Evolutionary conservation across 2,888 invertebrate species (phyloP).

Genomic region (Zygothrica quintamaculata): DNA sequence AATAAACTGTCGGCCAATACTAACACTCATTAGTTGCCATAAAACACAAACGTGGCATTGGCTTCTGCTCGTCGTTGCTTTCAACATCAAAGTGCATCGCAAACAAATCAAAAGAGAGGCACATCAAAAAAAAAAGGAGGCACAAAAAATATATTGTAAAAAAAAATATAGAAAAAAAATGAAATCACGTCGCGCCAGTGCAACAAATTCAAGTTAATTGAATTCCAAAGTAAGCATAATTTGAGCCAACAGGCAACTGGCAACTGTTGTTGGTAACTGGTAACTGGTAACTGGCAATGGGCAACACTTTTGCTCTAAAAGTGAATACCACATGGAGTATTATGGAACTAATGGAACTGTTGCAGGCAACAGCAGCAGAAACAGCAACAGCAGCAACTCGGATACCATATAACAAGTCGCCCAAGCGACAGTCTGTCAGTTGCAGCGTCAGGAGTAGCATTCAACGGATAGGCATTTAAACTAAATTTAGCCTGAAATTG

Average conservation of each 20-base stretch:
- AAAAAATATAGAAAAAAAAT: conserved; percentile 53
- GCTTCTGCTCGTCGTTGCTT: conserved; percentile 17
- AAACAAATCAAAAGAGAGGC: conserved; percentile 14
- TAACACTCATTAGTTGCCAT: conserved; percentile 71
- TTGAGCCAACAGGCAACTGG: conserved; percentile 59
- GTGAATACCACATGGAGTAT: conserved; percentile 51
- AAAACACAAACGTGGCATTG: conserved; percentile 63
- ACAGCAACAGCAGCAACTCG: background rate
- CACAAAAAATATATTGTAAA: conserved; percentile 53
- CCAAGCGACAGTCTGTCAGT: conserved; percentile 63
- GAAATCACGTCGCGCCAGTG: conserved; percentile 82
- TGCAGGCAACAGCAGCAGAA: conserved; percentile 28
- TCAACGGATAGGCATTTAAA: conserved; percentile 76
- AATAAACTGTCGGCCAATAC: conserved; percentile 56
- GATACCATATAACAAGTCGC: conserved; percentile 52
- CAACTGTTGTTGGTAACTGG: background rate
- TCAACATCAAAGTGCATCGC: conserved; percentile 32
- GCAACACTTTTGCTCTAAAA: conserved; percentile 66
- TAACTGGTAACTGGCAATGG: background rate
- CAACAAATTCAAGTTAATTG: conserved; percentile 84
- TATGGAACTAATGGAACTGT: conserved; percentile 24
- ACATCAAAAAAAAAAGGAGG: conserved; percentile 65
- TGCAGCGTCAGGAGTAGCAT: conserved; percentile 34
- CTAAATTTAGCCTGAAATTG: conserved; percentile 82
- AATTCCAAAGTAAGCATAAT: conserved; percentile 81